A percentile compares a stretch with the other conserved stretches of the same genome.
These are phyloP conservation scores for Lytechinus variegatus DNA, from an alignment of 35 echinoderm and acorn worm genomes.

Conservation along the genomic window DNA sequence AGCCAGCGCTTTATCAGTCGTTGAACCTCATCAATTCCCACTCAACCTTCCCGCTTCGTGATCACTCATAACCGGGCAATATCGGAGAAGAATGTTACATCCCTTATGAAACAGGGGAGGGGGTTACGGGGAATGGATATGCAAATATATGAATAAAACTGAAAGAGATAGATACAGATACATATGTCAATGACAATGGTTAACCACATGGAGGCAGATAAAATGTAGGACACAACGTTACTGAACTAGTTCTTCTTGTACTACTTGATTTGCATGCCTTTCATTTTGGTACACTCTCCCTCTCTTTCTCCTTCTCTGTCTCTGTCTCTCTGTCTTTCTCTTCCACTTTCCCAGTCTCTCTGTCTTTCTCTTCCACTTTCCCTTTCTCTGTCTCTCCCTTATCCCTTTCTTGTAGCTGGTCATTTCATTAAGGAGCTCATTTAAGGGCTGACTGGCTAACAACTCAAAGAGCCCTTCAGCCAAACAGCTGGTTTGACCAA, in stretches of 20 bases:
- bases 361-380: neutral
- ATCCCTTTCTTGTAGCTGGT: neutral
- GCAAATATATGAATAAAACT: no score
- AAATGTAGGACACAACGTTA: neutral
- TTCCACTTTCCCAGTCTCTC: no score
- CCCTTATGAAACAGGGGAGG: neutral
- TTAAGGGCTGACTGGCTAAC: neutral
- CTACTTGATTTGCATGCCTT: neutral
- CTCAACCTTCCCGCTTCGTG: neutral
- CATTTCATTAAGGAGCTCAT: neutral
- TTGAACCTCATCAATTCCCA: neutral
- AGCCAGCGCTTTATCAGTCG: conserved; percentile 16
- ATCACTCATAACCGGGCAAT: conserved; percentile 1
- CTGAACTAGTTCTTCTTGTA: neutral
- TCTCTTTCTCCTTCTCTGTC: neutral
- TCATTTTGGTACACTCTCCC: neutral
- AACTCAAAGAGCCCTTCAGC: neutral
- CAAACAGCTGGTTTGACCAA: conserved; percentile 10
- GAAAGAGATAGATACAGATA: neutral
- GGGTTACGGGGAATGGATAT: no score
- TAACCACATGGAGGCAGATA: neutral
- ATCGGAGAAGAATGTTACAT: neutral
- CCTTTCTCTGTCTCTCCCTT: no score
- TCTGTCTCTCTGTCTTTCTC: neutral
- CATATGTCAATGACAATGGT: neutral